Base-by-base conservation (phyloP, 2,888 invertebrate genomes). In the Netelia inedita region DNA sequence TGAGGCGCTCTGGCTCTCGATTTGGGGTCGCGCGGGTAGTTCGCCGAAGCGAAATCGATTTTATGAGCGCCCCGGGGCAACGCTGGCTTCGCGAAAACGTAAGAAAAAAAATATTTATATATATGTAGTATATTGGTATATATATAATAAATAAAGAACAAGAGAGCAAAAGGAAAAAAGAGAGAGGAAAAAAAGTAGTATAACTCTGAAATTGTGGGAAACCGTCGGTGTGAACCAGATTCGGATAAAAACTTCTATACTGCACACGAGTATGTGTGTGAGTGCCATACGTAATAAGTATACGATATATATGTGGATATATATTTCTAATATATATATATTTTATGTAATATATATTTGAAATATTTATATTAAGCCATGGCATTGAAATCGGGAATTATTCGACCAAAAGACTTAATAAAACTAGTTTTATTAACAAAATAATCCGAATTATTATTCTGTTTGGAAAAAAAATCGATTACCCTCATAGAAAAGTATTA, bases 31-130 rank as follows among this genome's bases (percentile, higher is more conserved):
- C 43, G 46, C 19, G 35, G 50, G 19, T n/a, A 28, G 35, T 72
- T 78, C 46, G 53, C 72, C 28, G 41, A 43, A 61, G 59, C 11
- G 46, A 69, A 72, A 79, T 79, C 79, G 79, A 79, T 79, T 79
- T 79, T 72, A 65, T 55, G 63, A 73, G 41, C 53, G 53, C 28
- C 72, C 53, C 65, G 53, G 72, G 63, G 21, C 19, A 19, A 63
- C 69, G 21, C 28, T 63, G 55, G n/a, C 35, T 78, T 46, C 10
- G 72, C 53, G 43, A 35, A 11, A 65, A 72, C 28, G 55, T n/a
- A 55, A 19, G 23, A 41, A 41, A 63, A 63, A 35, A 66, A 46
- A 46, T 59, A 21, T 46, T 43, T 43, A 74, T 41, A 75, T 65
- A 35, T 0, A 9, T 5, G 65, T 1, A 16, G 28, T 11, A n/a